Conservation (phyloP, 2,888 invertebrate species). For the Aspidiotus rigidus region DNA sequence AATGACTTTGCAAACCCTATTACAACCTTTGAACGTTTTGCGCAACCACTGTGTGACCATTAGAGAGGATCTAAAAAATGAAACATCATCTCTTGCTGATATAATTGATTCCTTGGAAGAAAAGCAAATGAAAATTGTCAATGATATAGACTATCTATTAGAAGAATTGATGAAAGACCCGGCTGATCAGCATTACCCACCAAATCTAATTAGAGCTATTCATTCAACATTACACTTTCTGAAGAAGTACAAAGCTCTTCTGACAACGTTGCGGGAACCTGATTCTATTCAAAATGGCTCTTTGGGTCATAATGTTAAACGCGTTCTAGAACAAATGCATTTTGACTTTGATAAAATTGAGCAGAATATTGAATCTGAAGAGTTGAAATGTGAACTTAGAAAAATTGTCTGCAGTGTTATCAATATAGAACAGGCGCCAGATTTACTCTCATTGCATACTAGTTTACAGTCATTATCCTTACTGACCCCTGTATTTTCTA, state of each 20-base stretch:
- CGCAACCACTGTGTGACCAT: constrained; percentile 34
- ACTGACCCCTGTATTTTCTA: background rate
- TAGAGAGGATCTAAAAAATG: background rate
- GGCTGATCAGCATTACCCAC: background rate
- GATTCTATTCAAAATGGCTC: background rate
- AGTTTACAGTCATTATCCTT: background rate
- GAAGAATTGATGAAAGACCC: background rate
- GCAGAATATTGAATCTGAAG: background rate
- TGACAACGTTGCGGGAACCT: background rate
- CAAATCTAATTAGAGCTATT: background rate
- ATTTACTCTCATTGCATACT: background rate
- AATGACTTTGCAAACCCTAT: constrained; percentile 38
- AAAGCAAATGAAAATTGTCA: constrained; percentile 11
- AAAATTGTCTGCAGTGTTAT: background rate
- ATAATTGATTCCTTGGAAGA: constrained; percentile 6
- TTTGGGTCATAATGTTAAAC: background rate
- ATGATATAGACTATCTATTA: constrained; percentile 15
- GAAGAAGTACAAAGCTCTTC: background rate
- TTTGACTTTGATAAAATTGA: background rate
- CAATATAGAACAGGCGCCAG: background rate
- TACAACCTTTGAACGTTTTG: constrained; percentile 38
- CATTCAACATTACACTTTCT: background rate
- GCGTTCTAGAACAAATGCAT: background rate
- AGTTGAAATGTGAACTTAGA: background rate
- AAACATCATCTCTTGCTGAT: background rate